These are phyloP conservation scores for Smittia sp. DNA, from an alignment of 2,888 invertebrate genomes.

Conservation along the genomic window DNA sequence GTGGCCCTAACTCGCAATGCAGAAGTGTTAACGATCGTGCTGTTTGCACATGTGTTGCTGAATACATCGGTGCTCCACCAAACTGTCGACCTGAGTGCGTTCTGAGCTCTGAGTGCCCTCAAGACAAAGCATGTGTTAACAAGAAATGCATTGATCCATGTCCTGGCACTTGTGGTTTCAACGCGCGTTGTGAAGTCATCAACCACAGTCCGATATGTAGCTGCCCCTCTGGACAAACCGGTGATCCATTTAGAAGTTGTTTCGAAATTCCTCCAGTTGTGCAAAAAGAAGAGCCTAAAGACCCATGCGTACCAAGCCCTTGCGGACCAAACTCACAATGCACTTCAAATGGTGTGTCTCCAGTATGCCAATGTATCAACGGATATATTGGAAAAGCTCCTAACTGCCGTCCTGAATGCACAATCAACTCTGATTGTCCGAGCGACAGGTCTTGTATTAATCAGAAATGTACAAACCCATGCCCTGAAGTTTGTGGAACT, in stretches of 20 bases:
- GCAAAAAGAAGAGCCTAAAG: constrained; percentile 72
- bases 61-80: constrained; percentile 67
- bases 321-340: constrained; percentile 72
- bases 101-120: constrained; percentile 64
- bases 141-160: constrained; percentile 72
- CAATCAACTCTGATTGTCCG: constrained; percentile 69
- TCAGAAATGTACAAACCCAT: constrained; percentile 58
- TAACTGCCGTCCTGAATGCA: constrained; percentile 78
- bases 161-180: constrained; percentile 67
- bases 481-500: constrained; percentile 76
- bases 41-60: constrained; percentile 68
- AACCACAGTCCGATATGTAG: constrained; percentile 71
- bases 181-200: constrained; percentile 67
- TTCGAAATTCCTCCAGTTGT: constrained; percentile 56
- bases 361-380: constrained; percentile 74
- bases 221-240: constrained; percentile 61
- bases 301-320: constrained; percentile 66
- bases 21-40: constrained; percentile 60
- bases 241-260: constrained; percentile 77
- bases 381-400: constrained; percentile 77
- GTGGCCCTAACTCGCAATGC: constrained; percentile 63
- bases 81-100: constrained; percentile 67
- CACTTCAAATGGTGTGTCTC: constrained; percentile 61
- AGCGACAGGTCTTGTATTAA: constrained; percentile 56
- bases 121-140: constrained; percentile 63